Evolutionary conservation across 1,140 invertebrate genomes (phyloP).

Genomic region (Diprion similis): DNA sequence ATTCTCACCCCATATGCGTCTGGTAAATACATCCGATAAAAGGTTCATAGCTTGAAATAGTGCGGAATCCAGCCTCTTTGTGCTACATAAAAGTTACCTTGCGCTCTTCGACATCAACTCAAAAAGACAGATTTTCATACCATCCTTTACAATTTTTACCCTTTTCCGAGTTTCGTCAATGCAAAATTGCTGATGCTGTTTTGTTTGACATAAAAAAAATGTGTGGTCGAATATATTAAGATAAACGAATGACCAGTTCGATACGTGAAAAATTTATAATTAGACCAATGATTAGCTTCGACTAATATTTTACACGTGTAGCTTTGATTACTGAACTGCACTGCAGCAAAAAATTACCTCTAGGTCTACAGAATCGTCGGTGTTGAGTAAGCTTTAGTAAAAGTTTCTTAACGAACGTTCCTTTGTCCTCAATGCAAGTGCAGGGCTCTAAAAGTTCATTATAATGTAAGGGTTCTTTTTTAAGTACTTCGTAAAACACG

Average conservation of each 20-base stretch:
- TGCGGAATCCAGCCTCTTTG: background rate
- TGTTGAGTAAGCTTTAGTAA: background rate
- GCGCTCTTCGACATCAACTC: constrained; percentile 5
- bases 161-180: background rate
- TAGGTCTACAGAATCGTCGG: background rate
- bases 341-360: background rate
- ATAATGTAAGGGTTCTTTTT: background rate
- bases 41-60: constrained; percentile 4
- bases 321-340: background rate
- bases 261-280: too few species aligned
- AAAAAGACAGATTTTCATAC: background rate
- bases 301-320: background rate
- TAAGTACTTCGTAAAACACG: constrained; percentile 6
- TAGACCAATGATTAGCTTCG: too few species aligned
- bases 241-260: too few species aligned
- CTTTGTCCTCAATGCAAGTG: background rate
- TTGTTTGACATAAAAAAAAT: too few species aligned
- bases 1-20: background rate
- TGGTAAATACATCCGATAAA: constrained; percentile 10
- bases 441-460: background rate
- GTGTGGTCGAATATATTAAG: too few species aligned
- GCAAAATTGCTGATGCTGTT: background rate
- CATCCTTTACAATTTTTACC: background rate
- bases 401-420: background rate
- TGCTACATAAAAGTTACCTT: background rate